Base-by-base conservation (phyloP, 2,113 vertebrate genomes). In the Acrocephalus kingi region DNA sequence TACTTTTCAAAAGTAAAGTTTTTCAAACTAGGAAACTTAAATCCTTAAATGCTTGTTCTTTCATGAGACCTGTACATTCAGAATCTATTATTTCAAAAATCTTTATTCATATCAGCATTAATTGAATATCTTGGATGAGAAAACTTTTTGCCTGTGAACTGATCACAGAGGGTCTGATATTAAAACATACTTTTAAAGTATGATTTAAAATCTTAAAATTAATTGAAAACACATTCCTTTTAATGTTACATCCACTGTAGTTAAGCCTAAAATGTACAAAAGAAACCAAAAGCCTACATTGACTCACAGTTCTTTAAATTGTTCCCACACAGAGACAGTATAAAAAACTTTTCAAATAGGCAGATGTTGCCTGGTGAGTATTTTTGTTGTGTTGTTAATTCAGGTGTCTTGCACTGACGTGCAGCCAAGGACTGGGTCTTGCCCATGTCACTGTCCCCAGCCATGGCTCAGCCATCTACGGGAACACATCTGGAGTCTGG, bases 391-490 rank as follows among this genome's bases (percentile, higher is more conserved):
- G 30, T 16, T 81, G 23, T 15, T 43, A 7, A 9, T 7, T 28
- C 21, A 8, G 22, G 33, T 41, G 78, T 56, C 25, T 37, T 43
- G 8, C 31, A 9, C 25, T 7, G 11, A 58, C 1, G 1, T 18
- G 15, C 33, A 54, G 28, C 58, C 39, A 10, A 33, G 68, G 46
- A 9, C 16, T 1, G 17, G 11, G 27, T 23, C 46, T 23, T 77
- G 54, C 39, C 45, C 4, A 1, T 3, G 22, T 10, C 67, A 7
- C n/a, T 31, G 24, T 33, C 33, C 39, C 5, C 46, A 67, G 56
- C 39, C 1, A 0, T 3, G 25, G 54, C 58, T 71, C 58, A 54
- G 62, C 55, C 14, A 3, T 3, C 1, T 52, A 2, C 0, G 1
- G 39, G 49, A 49, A 8, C 64, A 58, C 24, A 17, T 8, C 74